Evolutionary conservation across 2,113 vertebrate genomes (phyloP).

Genomic region (Leptodactylus fuscus): DNA sequence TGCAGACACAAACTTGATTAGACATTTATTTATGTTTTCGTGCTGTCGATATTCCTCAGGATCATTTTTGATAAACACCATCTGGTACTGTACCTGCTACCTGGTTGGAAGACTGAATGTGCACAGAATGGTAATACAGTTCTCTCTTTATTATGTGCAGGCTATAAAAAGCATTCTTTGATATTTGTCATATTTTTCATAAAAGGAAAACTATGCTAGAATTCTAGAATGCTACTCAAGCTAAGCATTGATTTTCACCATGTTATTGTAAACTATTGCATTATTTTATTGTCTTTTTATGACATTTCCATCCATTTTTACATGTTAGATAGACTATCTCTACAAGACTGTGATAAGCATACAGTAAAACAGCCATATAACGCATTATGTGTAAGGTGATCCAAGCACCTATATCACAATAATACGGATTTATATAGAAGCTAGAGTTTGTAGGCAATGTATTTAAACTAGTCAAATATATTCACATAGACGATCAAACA

Average conservation of each 20-base stretch:
- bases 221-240: neutral
- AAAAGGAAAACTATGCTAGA: neutral
- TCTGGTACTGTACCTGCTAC: slow-evolving; percentile 7
- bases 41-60: neutral
- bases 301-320: neutral
- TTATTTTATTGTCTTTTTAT: neutral
- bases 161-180: neutral
- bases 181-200: neutral
- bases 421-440: neutral
- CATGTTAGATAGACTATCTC: neutral
- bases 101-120: neutral
- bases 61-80: neutral
- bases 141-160: neutral
- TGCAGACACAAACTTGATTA: too few relatives aligned
- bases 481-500: neutral
- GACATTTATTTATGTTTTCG: neutral
- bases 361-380: neutral
- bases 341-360: neutral
- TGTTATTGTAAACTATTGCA: neutral
- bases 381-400: neutral
- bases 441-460: neutral
- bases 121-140: slow-evolving; percentile 5
- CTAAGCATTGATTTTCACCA: neutral
- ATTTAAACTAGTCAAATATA: neutral
- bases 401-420: too few relatives aligned